Evolutionary conservation across 2,797 vertebrate genomes (phyloP).

Genomic region (Rhinella marina): DNA sequence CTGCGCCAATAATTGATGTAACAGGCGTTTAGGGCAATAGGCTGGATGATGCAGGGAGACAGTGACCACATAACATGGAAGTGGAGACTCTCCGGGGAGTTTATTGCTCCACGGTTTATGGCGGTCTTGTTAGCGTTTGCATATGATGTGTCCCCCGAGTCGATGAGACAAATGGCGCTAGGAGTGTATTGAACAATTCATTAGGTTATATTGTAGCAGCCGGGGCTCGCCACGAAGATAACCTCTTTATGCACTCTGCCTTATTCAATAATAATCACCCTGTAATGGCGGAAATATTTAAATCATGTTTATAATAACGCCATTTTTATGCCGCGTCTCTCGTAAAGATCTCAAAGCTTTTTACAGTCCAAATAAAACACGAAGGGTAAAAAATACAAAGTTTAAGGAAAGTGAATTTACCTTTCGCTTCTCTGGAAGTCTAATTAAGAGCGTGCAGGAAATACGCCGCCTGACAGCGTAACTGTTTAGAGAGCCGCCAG

Average conservation of each 20-base stretch:
- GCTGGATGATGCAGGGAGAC: slow-evolving; percentile 69
- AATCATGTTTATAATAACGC: slow-evolving; percentile 84
- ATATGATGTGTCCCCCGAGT: slow-evolving; percentile 72
- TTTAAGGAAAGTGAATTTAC: slow-evolving; percentile 76
- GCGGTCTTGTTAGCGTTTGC: slow-evolving; percentile 73
- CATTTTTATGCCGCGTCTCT: slow-evolving; percentile 77
- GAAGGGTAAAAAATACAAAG: slow-evolving; percentile 66
- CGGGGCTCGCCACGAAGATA: slow-evolving; percentile 71
- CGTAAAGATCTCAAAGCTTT: slow-evolving; percentile 80
- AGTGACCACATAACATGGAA: slow-evolving; percentile 70
- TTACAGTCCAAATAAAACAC: slow-evolving; percentile 79
- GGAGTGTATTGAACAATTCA: slow-evolving; percentile 75
- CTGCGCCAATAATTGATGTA: slow-evolving; percentile 74
- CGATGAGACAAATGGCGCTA: slow-evolving; percentile 72
- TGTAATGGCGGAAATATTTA: slow-evolving; percentile 79
- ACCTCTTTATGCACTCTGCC: slow-evolving; percentile 72
- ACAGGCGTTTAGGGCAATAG: slow-evolving; percentile 77
- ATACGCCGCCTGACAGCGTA: slow-evolving; percentile 76
- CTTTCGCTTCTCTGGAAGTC: slow-evolving; percentile 70
- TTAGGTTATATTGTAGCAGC: slow-evolving; percentile 71
- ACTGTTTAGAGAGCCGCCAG: slow-evolving; percentile 74
- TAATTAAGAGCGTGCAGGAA: slow-evolving; percentile 81
- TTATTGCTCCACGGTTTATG: slow-evolving; percentile 76
- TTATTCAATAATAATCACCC: slow-evolving; percentile 82
- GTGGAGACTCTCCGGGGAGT: slow-evolving; percentile 72